A percentile compares a stretch with the other conserved stretches of the same genome.
Conservation (phyloP, 1,140 invertebrate genomes). For the Dufourea novaeangliae region DNA sequence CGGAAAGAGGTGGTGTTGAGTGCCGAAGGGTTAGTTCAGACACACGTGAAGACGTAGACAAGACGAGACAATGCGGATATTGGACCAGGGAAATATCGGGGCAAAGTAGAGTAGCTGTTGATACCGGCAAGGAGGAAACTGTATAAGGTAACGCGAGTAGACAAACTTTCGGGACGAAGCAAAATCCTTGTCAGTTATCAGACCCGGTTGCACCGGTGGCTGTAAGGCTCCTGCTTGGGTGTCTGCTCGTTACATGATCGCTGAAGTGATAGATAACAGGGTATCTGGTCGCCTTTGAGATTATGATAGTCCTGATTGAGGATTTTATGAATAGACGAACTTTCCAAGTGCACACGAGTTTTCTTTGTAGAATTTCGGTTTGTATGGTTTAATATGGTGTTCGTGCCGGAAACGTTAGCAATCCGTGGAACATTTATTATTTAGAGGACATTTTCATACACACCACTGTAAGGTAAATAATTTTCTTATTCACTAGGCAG, state of each 20-base stretch:
- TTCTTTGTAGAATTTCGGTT: too few species aligned
- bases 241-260: constrained; percentile 31
- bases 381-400: too few species aligned
- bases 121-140: constrained; percentile 65
- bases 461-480: too few species aligned
- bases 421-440: too few species aligned
- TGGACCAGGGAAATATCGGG: constrained; percentile 73
- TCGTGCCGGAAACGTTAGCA: too few species aligned
- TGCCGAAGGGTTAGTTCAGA: constrained; percentile 68
- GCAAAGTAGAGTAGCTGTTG: constrained; percentile 76
- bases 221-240: constrained; percentile 36
- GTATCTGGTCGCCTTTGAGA: constrained; percentile 35
- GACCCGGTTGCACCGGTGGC: constrained; percentile 51
- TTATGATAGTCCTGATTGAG: not conserved
- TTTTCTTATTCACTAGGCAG: too few species aligned
- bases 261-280: constrained; percentile 40
- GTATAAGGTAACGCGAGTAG: constrained; percentile 72
- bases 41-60: constrained; percentile 70
- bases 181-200: constrained; percentile 61
- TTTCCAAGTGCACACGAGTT: too few species aligned
- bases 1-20: constrained; percentile 13
- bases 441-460: too few species aligned
- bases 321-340: not conserved
- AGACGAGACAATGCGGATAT: constrained; percentile 77
- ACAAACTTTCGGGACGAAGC: constrained; percentile 68